Evolutionary conservation across 2,113 vertebrate genomes (phyloP), one percentile per base, ranked within the genome.

Genomic region (Engraulis encrasicolus): DNA sequence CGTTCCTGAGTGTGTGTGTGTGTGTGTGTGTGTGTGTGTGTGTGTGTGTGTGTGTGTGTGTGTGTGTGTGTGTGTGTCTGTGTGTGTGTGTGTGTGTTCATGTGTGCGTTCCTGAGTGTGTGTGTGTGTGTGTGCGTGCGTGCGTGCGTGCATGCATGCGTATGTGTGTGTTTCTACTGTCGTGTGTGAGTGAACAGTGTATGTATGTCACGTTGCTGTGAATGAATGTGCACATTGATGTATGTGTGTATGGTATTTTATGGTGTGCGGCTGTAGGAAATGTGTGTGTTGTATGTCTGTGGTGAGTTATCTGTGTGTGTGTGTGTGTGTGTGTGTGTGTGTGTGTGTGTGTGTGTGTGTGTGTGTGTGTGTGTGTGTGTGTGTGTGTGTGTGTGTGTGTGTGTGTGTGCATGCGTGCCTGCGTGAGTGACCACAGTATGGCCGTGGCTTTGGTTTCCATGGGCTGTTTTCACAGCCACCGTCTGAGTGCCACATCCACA

Each of bases 381-480:
- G 19, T 52, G 78, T 50, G 48, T 4, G 23, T 36, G 54, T 48
- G 45, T 78, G 58, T 78, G 78, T 40, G 80, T 49, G 78, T 71
- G 48, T 81, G 52, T 45, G 50, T 83, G 79, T 80, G 77, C 50
- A 80, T 80, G 78, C 78, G 40, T 77, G 83, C 79, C 58, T 71
- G 50, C 54, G 81, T 82, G 31, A 31, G 45, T 71, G 27, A 84
- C 82, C 77, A 78, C 74, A 40, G 40, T 19, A 48, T 54, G 78
- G 82, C 78, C 86, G 81, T 79, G 85, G 74, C 18, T 66, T 85
- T 74, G 79, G 80, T 50, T 78, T 78, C 77, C 20, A 27, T 50
- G 31, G 81, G 82, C 74, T 83, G 88, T 81, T 89, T 85, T 86
- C 49, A 85, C 84, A 82, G 84, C 80, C 81, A 83, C 79, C 61